These are phyloP conservation scores for Alces alces DNA, from an alignment of 2,113 vertebrate genomes.

Conservation along the genomic window DNA sequence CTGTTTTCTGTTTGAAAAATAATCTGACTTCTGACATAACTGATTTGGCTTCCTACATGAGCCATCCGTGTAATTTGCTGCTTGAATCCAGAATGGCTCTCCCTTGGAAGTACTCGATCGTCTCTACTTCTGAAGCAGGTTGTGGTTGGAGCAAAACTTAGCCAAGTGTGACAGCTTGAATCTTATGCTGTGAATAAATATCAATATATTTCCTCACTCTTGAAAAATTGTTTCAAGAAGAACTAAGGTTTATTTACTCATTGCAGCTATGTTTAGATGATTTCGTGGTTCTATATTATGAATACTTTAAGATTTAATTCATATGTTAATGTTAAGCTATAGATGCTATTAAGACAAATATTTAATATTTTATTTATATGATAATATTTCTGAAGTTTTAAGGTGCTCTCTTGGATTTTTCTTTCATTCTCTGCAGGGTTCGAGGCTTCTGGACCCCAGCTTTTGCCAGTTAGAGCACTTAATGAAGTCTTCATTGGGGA, in stretches of 20 bases:
- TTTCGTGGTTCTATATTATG: constrained; percentile 16
- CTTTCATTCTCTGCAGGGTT: constrained; percentile 66
- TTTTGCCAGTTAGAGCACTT: constrained; percentile 92
- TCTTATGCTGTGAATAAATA: neutral
- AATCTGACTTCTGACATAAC: neutral
- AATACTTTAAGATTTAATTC: constrained; percentile 6
- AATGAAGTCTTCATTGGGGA: constrained; percentile 99
- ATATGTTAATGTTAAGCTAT: neutral
- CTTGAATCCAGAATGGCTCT: constrained; percentile 6
- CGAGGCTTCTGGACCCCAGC: constrained; percentile 83
- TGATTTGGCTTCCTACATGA: neutral
- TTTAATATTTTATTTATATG: neutral
- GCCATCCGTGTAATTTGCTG: neutral
- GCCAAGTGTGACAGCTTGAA: neutral
- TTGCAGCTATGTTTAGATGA: neutral
- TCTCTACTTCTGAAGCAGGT: neutral
- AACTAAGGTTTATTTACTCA: constrained; percentile 5
- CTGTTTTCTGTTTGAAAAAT: neutral
- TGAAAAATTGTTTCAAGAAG: constrained; percentile 11
- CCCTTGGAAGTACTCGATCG: neutral
- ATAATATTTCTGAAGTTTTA: constrained; percentile 17
- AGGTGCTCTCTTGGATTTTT: neutral
- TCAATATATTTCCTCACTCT: neutral
- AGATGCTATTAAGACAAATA: neutral
- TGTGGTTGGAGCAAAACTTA: neutral